Conservation (phyloP, 2,113 vertebrate genomes). For the Morone saxatilis region DNA sequence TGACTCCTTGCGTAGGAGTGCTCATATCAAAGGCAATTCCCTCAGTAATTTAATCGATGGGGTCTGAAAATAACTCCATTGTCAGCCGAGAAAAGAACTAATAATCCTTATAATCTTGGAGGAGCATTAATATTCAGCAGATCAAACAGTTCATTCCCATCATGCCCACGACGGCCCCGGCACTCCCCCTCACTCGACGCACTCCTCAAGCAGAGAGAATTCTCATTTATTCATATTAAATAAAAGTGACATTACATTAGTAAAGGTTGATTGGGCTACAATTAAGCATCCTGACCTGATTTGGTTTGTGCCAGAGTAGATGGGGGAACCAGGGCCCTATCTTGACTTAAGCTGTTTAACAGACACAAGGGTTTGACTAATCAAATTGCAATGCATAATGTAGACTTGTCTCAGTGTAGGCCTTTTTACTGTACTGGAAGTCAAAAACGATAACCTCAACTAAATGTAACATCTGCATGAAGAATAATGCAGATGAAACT, state of each 20-base stretch:
- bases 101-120: constrained; percentile 88
- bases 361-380: constrained; percentile 68
- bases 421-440: constrained; percentile 38
- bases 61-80: constrained; percentile 86
- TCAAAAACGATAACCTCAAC: constrained; percentile 44
- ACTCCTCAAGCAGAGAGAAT: constrained; percentile 84
- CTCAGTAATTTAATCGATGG: constrained; percentile 85
- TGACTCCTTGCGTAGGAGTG: constrained; percentile 66
- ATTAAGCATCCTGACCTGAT: constrained; percentile 88
- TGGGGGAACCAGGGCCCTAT: constrained; percentile 52
- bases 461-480: constrained; percentile 27
- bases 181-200: constrained; percentile 66
- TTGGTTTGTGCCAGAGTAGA: constrained; percentile 72
- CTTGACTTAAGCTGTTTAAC: constrained; percentile 67
- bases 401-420: constrained; percentile 20
- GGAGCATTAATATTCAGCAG: constrained; percentile 88
- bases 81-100: constrained; percentile 84
- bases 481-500: constrained; percentile 37
- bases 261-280: constrained; percentile 87
- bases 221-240: constrained; percentile 87
- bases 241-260: constrained; percentile 86
- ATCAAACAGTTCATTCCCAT: constrained; percentile 86
- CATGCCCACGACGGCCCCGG: constrained; percentile 73
- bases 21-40: constrained; percentile 80
- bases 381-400: constrained; percentile 63